These are phyloP conservation scores for Moxostoma hubbsi DNA, from an alignment of 2,797 vertebrate genomes.

Conservation along the genomic window DNA sequence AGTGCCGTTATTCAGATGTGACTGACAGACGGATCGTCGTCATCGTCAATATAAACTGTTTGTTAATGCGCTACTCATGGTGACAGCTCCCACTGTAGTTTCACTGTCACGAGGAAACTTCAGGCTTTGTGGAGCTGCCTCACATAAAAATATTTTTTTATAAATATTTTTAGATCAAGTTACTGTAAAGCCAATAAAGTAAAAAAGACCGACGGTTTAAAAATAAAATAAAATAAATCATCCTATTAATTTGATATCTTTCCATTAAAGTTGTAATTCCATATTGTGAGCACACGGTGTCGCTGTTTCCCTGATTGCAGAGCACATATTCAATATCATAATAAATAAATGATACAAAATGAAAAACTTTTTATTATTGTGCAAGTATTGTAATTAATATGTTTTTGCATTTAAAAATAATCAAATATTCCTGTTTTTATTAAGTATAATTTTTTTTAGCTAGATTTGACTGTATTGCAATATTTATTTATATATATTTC, in stretches of 20 bases:
- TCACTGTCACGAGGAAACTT: neutral
- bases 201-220: neutral
- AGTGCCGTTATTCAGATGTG: neutral
- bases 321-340: neutral
- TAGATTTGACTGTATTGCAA: too few relatives aligned
- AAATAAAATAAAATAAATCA: neutral
- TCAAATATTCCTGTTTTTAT: too few relatives aligned
- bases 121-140: neutral
- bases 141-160: neutral
- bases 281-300: neutral
- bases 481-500: too few relatives aligned
- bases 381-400: too few relatives aligned
- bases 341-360: neutral
- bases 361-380: too few relatives aligned
- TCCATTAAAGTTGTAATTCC: neutral
- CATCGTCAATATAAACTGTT: constrained; percentile 26
- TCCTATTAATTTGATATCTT: neutral
- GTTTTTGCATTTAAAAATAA: too few relatives aligned
- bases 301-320: constrained; percentile 10
- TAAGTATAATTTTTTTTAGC: too few relatives aligned
- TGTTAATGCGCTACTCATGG: constrained; percentile 4
- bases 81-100: neutral
- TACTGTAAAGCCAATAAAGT: neutral
- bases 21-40: too few relatives aligned
- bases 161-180: neutral